Percentiles rank a stretch among this genome's conserved stretches.
phyloP scores from a whole-genome alignment of 2,888 invertebrate genomes.

The Pollenia labialis region DNA sequence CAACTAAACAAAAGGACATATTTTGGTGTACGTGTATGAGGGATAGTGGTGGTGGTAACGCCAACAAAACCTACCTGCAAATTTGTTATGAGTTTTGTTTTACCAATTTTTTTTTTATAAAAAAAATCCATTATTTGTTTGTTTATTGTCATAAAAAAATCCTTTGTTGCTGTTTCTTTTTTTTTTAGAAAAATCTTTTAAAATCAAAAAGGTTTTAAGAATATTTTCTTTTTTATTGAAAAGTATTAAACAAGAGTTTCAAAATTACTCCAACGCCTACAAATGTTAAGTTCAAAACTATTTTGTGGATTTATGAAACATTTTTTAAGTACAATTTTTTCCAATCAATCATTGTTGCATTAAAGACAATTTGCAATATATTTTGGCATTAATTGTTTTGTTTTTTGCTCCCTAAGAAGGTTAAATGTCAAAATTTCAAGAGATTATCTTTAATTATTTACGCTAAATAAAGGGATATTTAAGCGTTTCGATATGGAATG shows the following conservation, averaged over 20 bases:
- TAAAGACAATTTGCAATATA: slow-evolving; percentile 35
- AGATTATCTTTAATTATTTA: slow-evolving; percentile 68
- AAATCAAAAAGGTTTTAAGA: slow-evolving; percentile 55
- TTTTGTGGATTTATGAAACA: slow-evolving; percentile 10
- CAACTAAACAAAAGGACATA: slow-evolving; percentile 11
- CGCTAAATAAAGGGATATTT: slow-evolving; percentile 51
- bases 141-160: slow-evolving; percentile 28
- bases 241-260: neutral
- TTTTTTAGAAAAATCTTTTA: neutral
- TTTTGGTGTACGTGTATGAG: slow-evolving; percentile 18
- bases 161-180: neutral
- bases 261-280: slow-evolving; percentile 58
- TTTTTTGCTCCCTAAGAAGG: slow-evolving; percentile 47
- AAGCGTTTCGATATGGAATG: neutral
- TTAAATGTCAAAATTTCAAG: slow-evolving; percentile 64
- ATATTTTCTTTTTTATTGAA: slow-evolving; percentile 13
- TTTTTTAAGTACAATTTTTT: neutral
- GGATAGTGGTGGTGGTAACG: slow-evolving; percentile 27
- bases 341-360: slow-evolving; percentile 64
- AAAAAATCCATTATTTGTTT: slow-evolving; percentile 8
- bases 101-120: neutral
- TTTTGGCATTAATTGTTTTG: slow-evolving; percentile 31
- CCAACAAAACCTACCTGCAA: slow-evolving; percentile 60
- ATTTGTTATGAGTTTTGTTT: slow-evolving; percentile 24
- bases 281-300: slow-evolving; percentile 5